Evolutionary conservation across 2,888 invertebrate genomes (phyloP), one percentile per base, ranked within the genome.

Genomic region (Diaphora mendica): DNA sequence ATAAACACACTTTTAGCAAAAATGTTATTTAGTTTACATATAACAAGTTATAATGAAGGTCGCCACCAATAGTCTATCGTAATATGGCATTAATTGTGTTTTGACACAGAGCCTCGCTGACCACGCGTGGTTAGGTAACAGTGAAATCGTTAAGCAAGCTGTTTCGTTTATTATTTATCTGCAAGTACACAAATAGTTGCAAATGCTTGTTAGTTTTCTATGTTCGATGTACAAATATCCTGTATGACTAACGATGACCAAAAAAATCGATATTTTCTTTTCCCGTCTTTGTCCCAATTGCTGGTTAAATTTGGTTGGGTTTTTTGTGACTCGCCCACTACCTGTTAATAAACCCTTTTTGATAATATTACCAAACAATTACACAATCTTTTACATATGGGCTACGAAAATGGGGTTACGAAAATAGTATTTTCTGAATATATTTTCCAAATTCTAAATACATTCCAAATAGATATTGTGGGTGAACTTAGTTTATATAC

Each of bases 41-140:
- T 64, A 69, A 76, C 64, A 68, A 73, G 33, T 68, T 64, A 35
- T 35, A 76, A 26, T 26, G 68, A 73, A 73, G 73, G 73, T 70
- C 67, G 35, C 26, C 23, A 23, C 73, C 64, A 68, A 72, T 68
- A 72, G 48, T 26, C 62, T 74, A 70, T 70, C 71, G 70, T 74
- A 74, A 69, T 79, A 80, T 73, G 76, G 77, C 73, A 84, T 81
- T 85, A 84, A 86, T 85, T 78, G 76, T 74, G 78, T 78, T 78
- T 76, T 81, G 87, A 84, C 88, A 84, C 76, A 83, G 75, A 78
- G 77, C 89, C 90, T 88, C 85, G 85, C 78, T 81, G 84, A 86
- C 87, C 85, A 84, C 86, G 85, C 82, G 82, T 86, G 84, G 88
- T 94, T 92, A 91, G 89, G 93, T 93, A 94, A 94, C 79, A 86